Evolutionary conservation across 2,113 vertebrate species (phyloP), one percentile per base, ranked within the genome.

Genomic region (Bujurquina vittata): DNA sequence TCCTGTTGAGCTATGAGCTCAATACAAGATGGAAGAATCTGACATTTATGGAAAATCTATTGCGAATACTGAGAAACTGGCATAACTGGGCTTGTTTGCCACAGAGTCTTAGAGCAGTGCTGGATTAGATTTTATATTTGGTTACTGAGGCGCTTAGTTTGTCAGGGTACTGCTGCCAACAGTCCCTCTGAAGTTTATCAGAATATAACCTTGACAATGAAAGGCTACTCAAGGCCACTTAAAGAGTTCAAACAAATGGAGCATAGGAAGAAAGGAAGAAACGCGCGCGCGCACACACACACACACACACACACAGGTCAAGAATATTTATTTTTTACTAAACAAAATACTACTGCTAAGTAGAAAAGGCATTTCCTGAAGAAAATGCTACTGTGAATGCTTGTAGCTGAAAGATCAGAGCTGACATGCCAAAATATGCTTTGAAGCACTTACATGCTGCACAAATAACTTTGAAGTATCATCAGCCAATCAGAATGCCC

Each of bases 121-220:
- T 69, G 40, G 17, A 14, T 40, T 3, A 37, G 2, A 67, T 3
- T 69, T 49, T 9, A 49, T 49, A 14, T 20, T 17, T 7, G 63
- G 40, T 29, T 2, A 18, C 3, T 2, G 63, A 67, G 43, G 17
- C 43, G 15, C 2, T 49, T 10, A 29, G 43, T 29, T 67, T 11
- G 22, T 49, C 63, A 49, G 23, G 5, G 17, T 26, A 15, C 78
- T 12, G 54, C 72, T 77, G 62, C 79, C 65, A 81, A 56, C 77
- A 52, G 22, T 20, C 7, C 37, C 76, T 81, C 58, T 87, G 55
- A 84, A 59, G 33, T 80, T 77, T 80, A 78, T 84, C 81, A 63
- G 81, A 61, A 26, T 49, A 22, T 86, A 74, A 86, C 87, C 84
- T 84, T 91, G 84, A 86, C 65, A 56, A 82, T 77, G 76, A 31